Evolutionary conservation across 2,797 vertebrate genomes (phyloP), one percentile per base, ranked within the genome.

Genomic region (Parauchenoglanis punctatus): DNA sequence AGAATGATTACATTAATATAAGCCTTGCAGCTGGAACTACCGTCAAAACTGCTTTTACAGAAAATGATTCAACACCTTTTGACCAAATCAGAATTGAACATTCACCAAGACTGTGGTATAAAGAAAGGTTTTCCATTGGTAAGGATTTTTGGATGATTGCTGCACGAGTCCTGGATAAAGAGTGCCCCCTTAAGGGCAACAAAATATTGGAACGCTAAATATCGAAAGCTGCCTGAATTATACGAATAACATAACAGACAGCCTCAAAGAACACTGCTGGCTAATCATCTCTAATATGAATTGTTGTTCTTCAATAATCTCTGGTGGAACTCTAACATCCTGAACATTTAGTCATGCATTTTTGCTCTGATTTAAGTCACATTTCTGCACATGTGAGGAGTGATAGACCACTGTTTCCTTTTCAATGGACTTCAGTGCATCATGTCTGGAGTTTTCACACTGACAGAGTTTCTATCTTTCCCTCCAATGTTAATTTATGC

Each of bases 401-500:
- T 56, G 80, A 83, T 35, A 35, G 46, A 54, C 63, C 46, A 31
- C 17, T 54, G 28, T 12, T 63, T 31, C 4, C 35, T 61, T 63
- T 63, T 46, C 20, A 15, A 7, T 59, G 56, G 31, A 80, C 77
- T 40, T 40, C 56, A 13, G 52, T 23, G 56, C 63, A 83, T 58
- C 73, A 83, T 68, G 54, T 40, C 2, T 87, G 78, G 54, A 63
- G 54, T 40, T 86, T 84, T 86, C 68, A 40, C 7, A 67, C 73
- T 76, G 11, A 18, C 56, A 61, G 77, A 84, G 65, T 88, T 77
- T 49, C 73, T 87, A 35, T 10, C 68, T 73, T 86, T 86, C 86
- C 84, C 77, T 83, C 25, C 82, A 78, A 31, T 83, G 73, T 88
- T 89, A 89, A 91, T 90, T 90, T 91, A 87, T 89, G 82, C 72